Percentiles rank a stretch among this genome's conserved stretches.
phyloP scores from a whole-genome alignment of 2,113 vertebrate species.

The Pristiophorus japonicus region DNA sequence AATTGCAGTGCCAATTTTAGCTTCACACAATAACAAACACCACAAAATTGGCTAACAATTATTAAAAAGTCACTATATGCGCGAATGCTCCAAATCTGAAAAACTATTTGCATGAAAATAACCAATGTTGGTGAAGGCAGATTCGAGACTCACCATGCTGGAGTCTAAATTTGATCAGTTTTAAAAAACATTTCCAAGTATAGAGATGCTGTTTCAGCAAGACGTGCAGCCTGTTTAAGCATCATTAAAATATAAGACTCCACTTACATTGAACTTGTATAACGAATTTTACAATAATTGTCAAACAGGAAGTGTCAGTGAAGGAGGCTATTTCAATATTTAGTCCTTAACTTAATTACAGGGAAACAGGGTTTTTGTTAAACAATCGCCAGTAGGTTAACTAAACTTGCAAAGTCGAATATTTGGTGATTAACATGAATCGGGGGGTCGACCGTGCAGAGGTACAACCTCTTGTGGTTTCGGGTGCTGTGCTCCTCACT shows the following conservation, averaged over 20 bases:
- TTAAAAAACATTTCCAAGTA: background rate
- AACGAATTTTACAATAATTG: background rate
- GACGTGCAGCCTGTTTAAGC: background rate
- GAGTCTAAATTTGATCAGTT: background rate
- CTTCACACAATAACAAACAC: background rate
- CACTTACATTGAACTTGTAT: background rate
- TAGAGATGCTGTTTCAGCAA: background rate
- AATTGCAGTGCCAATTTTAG: background rate
- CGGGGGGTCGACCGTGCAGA: background rate
- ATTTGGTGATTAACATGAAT: background rate
- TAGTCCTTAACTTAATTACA: background rate
- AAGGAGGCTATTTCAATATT: background rate
- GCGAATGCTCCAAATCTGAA: background rate
- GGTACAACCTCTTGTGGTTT: background rate
- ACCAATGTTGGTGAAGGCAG: background rate
- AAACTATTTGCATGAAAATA: background rate
- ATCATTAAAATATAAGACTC: background rate
- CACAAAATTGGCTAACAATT: background rate
- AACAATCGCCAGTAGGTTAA: background rate
- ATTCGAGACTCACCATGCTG: background rate
- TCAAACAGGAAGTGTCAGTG: conserved; percentile 25
- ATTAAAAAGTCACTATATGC: background rate
- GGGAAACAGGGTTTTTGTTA: background rate
- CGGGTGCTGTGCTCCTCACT: background rate
- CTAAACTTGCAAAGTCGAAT: background rate